Evolutionary conservation across 2,888 invertebrate species (phyloP).

Genomic region (Pollenia angustigena): DNA sequence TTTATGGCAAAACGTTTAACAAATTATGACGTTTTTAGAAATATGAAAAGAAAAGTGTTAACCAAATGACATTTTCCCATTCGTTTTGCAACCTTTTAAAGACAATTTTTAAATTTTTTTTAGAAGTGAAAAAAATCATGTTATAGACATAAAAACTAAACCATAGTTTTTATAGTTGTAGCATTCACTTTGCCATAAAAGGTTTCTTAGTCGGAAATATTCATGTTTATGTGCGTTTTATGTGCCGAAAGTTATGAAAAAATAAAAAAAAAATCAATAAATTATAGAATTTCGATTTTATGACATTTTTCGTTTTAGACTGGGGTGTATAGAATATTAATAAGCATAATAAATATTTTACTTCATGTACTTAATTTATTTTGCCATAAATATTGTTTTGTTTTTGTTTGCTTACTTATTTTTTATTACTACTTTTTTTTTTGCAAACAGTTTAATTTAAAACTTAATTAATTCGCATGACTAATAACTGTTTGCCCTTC

Average conservation of each 20-base stretch:
- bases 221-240: conserved; percentile 56
- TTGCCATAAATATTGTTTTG: conserved; percentile 24
- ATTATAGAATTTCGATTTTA: conserved; percentile 27
- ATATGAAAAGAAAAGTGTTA: conserved; percentile 48
- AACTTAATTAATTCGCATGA: conserved; percentile 42
- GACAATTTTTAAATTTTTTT: conserved; percentile 27
- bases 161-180: conserved; percentile 38
- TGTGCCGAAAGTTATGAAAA: conserved; percentile 45
- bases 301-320: conserved; percentile 11
- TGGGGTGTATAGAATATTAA: conserved; percentile 60
- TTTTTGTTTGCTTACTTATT: conserved; percentile 5
- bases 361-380: conserved; percentile 39
- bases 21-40: conserved; percentile 8
- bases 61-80: conserved; percentile 7
- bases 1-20: neutral
- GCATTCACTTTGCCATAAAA: conserved; percentile 23
- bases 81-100: conserved; percentile 4
- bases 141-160: neutral
- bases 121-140: neutral
- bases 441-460: conserved; percentile 19
- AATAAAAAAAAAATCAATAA: conserved; percentile 7
- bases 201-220: conserved; percentile 57
- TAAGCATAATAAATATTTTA: conserved; percentile 18
- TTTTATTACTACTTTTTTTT: conserved; percentile 10
- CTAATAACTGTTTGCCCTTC: conserved; percentile 43